Base-by-base conservation (phyloP, 1,140 invertebrate genomes). In the Neodiprion pinetum region DNA sequence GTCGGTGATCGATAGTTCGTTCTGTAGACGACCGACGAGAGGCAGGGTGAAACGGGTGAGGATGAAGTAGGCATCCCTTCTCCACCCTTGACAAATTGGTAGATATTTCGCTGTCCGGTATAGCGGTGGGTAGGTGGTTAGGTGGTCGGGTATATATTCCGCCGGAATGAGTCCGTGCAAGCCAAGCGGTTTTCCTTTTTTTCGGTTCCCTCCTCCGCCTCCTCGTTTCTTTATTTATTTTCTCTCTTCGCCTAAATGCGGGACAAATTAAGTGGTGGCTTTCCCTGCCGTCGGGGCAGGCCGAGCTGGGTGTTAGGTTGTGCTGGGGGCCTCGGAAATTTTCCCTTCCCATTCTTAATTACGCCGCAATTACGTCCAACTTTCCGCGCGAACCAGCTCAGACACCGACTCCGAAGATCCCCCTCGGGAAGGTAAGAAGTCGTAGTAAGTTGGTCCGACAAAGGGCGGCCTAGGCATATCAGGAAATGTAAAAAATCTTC, bases 71-170 rank as follows among this genome's bases (percentile, higher is more conserved):
- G 28, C 53, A 12, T 61, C 53, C 53, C 5, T 17, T 17, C 53
- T 12, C 11, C 53, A 61, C 11, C 53, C 53, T 61, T 61, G 53
- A 61, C 53, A 61, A 61, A 61, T 61, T 61, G 53, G 53, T 61
- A 61, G 53, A 61, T 61, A 61, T 61, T 61, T 61, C n/a, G 53
- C 53, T 61, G 53, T 61, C n/a, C n/a, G n/a, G 53, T 61, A 61
- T 12, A 61, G 53, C 53, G 53, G n/a, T 40, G 53, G n/a, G 53
- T 17, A 12, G 53, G 53, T 12, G n/a, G 53, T 61, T 61, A 5
- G 11, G 53, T 12, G n/a, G 53, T 61, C n/a, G 53, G 53, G 53
- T 14, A 61, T 14, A 61, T 61, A 14, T 14, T 5, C n/a, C 53
- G 53, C 28, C 28, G 28, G 28, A 40, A 40, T 40, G 28, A 40